A percentile compares a stretch with the other conserved stretches of the same genome.
These are phyloP conservation scores for Phthorimaea operculella DNA, from an alignment of 1,140 invertebrate species.

Conservation along the genomic window DNA sequence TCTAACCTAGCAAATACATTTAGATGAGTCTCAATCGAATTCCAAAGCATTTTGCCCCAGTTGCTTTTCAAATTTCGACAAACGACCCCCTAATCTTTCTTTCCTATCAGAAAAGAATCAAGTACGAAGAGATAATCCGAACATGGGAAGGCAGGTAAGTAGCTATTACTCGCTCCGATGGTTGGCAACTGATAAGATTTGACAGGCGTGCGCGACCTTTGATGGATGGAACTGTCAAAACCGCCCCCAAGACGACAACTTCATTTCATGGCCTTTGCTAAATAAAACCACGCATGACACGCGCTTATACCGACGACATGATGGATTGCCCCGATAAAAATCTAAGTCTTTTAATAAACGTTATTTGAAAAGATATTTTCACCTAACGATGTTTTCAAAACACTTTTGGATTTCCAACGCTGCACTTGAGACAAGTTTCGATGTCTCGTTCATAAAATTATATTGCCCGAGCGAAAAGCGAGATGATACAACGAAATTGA, in stretches of 20 bases:
- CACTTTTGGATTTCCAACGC: neutral
- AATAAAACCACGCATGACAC: constrained; percentile 40
- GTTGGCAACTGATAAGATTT: constrained; percentile 42
- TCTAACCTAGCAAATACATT: no score
- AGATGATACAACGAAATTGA: constrained; percentile 11
- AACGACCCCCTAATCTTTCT: constrained; percentile 32
- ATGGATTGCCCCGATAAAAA: constrained; percentile 16
- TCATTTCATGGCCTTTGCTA: constrained; percentile 47
- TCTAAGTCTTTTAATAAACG: no score
- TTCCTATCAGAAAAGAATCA: constrained; percentile 44
- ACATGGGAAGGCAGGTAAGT: constrained; percentile 49
- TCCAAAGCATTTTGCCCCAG: neutral
- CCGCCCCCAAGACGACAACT: constrained; percentile 25
- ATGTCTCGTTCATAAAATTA: constrained; percentile 4
- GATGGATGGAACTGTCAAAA: constrained; percentile 46
- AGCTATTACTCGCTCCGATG: constrained; percentile 60
- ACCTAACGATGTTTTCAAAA: neutral
- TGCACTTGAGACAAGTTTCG: constrained; percentile 2
- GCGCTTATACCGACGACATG: constrained; percentile 6
- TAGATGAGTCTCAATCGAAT: neutral
- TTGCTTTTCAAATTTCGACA: constrained; percentile 14
- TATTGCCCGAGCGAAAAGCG: neutral
- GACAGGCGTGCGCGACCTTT: constrained; percentile 34
- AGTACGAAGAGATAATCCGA: constrained; percentile 47
- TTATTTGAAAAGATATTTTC: no score